Evolutionary conservation across 2,797 vertebrate species (phyloP).

Genomic region (Characodon lateralis): DNA sequence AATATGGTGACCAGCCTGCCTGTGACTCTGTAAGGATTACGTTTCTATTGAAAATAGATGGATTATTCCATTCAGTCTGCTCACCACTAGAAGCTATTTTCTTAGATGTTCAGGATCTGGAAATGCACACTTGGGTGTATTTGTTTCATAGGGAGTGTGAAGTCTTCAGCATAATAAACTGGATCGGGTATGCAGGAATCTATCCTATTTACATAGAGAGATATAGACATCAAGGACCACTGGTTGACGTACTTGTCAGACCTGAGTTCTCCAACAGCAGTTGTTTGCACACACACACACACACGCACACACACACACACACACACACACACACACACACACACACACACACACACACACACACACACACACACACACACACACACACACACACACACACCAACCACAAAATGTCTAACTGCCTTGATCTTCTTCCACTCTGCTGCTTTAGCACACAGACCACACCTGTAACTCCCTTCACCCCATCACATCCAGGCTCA

Average conservation of each 20-base stretch:
- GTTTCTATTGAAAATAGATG: background rate
- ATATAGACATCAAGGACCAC: conserved; percentile 6
- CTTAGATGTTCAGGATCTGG: background rate
- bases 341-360: no score
- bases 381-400: conserved; percentile 10
- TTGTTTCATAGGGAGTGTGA: background rate
- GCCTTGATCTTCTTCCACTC: conserved; percentile 6
- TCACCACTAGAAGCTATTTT: background rate
- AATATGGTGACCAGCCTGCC: background rate
- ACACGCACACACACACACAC: conserved; percentile 6
- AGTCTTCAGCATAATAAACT: conserved; percentile 3
- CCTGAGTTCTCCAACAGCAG: conserved; percentile 7
- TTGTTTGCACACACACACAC: no score
- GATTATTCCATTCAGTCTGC: background rate
- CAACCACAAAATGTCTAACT: conserved; percentile 14
- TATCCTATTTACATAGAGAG: background rate
- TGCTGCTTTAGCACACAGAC: conserved; percentile 25
- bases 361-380: conserved; percentile 15
- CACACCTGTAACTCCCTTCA: conserved; percentile 33
- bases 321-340: conserved; percentile 9
- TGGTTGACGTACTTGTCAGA: conserved; percentile 17
- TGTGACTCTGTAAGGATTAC: background rate
- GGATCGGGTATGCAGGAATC: conserved; percentile 2
- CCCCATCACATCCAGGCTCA: conserved; percentile 37
- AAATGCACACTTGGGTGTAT: background rate